phyloP scores from a whole-genome alignment of 2,888 invertebrate genomes.

The Iphiclides podalirius region DNA sequence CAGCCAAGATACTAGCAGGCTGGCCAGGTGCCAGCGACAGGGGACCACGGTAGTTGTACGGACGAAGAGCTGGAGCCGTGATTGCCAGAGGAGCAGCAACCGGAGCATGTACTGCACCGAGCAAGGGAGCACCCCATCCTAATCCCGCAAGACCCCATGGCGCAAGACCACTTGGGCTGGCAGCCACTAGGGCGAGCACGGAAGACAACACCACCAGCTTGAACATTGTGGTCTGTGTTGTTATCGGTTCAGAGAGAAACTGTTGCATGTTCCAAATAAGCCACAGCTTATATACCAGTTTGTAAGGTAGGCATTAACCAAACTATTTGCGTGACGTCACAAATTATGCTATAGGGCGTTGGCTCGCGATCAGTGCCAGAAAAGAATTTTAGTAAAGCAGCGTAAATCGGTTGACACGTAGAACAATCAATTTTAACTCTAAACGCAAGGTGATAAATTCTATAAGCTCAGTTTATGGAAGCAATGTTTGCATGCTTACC shows the following conservation, averaged over 20 bases:
- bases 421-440: slow-evolving; percentile 11
- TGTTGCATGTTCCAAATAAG: slow-evolving; percentile 50
- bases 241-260: slow-evolving; percentile 57
- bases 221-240: slow-evolving; percentile 79
- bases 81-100: slow-evolving; percentile 29
- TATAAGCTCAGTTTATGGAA: background rate
- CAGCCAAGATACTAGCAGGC: slow-evolving; percentile 66
- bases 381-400: no score
- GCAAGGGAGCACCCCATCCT: slow-evolving; percentile 41
- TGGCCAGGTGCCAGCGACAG: slow-evolving; percentile 67
- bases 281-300: slow-evolving; percentile 62
- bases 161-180: slow-evolving; percentile 57
- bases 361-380: slow-evolving; percentile 31
- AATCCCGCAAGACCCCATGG: slow-evolving; percentile 32
- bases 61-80: slow-evolving; percentile 49
- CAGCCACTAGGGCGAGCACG: slow-evolving; percentile 79
- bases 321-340: slow-evolving; percentile 28
- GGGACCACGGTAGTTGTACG: slow-evolving; percentile 67
- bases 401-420: background rate
- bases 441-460: slow-evolving; percentile 3
- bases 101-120: slow-evolving; percentile 42
- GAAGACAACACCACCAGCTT: slow-evolving; percentile 83
- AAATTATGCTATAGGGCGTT: slow-evolving; percentile 34
- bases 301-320: slow-evolving; percentile 49
- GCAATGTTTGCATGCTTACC: slow-evolving; percentile 57